Base-by-base conservation (phyloP, 2,113 vertebrate genomes). In the Ailuropoda melanoleuca region DNA sequence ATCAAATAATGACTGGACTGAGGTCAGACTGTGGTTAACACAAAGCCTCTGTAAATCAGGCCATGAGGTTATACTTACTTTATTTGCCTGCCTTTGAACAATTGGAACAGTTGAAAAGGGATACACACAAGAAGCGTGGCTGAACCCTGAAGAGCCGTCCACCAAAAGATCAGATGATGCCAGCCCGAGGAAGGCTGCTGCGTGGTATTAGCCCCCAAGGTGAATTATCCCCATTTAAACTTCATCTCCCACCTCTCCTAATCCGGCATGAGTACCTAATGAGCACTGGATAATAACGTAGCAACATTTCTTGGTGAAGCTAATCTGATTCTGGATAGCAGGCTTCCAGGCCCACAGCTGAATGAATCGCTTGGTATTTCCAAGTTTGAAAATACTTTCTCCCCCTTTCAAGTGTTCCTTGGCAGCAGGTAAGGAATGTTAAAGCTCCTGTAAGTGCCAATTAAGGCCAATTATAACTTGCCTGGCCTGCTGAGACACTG, bases 381-480 rank as follows among this genome's bases (percentile, higher is more conserved):
- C 88, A 95, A 98, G 84, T 95, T 96, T 96, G 95, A 98, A 95
- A 98, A 96, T 98, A 88, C 94, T 98, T 98, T 97, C 85, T 93
- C 83, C 88, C 75, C 93, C 88, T 98, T 97, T 97, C 85, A 97
- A 96, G 95, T 97, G 90, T 82, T 94, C 94, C 95, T 98, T 98
- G 97, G 97, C 97, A 98, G 94, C 92, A 95, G 94, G 96, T 96
- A 39, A 98, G 94, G 97, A 98, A 97, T 97, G 97, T 93, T 88
- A 98, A 97, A 97, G 94, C 95, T 94, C 93, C 87, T 88, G 17
- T 97, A 97, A 98, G 97, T 98, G 97, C 96, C 97, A 98, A 94
- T 98, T 98, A 98, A 97, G 97, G 74, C 95, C 97, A 97, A 97
- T 98, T 97, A 97, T 82, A 98, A 98, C 97, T 95, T 0, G 21